phyloP scores from a whole-genome alignment of 2,113 vertebrate species.

The Oncorhynchus mykiss region DNA sequence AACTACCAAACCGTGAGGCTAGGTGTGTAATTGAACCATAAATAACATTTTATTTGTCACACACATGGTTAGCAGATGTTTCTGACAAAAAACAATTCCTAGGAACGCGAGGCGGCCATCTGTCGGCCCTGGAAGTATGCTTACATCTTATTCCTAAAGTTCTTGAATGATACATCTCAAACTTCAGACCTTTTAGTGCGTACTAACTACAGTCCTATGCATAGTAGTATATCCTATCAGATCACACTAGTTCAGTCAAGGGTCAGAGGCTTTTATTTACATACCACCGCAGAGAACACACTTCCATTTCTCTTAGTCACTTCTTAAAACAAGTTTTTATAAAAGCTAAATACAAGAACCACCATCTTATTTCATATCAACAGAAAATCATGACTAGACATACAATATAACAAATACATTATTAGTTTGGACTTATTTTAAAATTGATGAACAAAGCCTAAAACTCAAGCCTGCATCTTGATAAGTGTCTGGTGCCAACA shows the following conservation, averaged over 20 bases:
- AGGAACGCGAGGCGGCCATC: too few species aligned
- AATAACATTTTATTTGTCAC: too few species aligned
- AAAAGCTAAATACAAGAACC: conserved; percentile 55
- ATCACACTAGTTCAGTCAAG: background rate
- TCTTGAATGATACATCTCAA: too few species aligned
- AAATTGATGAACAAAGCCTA: conserved; percentile 40
- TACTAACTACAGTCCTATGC: too few species aligned
- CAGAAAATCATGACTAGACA: conserved; percentile 47
- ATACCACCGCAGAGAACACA: conserved; percentile 62
- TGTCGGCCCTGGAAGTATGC: too few species aligned
- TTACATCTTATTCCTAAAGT: too few species aligned
- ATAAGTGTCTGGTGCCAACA: conserved; percentile 55
- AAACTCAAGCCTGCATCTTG: conserved; percentile 22
- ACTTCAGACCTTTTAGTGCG: too few species aligned
- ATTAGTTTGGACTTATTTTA: conserved; percentile 66
- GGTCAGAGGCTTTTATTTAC: conserved; percentile 64
- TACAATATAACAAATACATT: conserved; percentile 61
- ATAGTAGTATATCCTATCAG: too few species aligned
- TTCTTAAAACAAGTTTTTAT: conserved; percentile 57
- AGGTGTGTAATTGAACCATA: too few species aligned
- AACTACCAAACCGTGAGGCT: too few species aligned
- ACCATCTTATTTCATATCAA: conserved; percentile 44
- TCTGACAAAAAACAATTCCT: too few species aligned
- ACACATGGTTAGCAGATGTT: too few species aligned
- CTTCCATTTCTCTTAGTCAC: conserved; percentile 16